These are phyloP conservation scores for Clarias macrocephalus DNA, from an alignment of 2,113 vertebrate genomes.

Conservation along the genomic window DNA sequence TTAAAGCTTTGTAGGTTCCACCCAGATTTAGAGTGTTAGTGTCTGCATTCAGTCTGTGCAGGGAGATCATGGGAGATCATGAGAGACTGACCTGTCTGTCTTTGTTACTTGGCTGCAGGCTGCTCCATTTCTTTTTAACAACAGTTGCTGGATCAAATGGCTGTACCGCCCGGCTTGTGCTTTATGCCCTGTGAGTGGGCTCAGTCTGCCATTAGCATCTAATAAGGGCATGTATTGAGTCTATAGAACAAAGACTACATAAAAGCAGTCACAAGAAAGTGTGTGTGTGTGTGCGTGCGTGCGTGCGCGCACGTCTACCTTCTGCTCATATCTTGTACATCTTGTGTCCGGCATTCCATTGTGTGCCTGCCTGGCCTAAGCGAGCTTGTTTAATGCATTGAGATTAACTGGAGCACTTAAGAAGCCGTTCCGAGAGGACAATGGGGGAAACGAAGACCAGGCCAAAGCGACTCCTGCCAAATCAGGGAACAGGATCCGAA, in stretches of 20 bases:
- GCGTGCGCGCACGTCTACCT: slow-evolving; percentile 9
- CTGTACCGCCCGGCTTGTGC: neutral
- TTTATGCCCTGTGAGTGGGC: slow-evolving; percentile 24
- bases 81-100: slow-evolving; percentile 16
- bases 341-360: slow-evolving; percentile 42
- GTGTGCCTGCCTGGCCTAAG: slow-evolving; percentile 29
- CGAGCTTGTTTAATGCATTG: slow-evolving; percentile 36
- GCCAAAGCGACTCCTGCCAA: slow-evolving; percentile 33
- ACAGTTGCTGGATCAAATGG: slow-evolving; percentile 32
- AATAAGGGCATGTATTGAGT: slow-evolving; percentile 33
- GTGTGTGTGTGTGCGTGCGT: slow-evolving; percentile 1
- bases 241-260: slow-evolving; percentile 23
- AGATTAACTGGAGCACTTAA: slow-evolving; percentile 40
- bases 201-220: slow-evolving; percentile 27
- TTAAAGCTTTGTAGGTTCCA: neutral
- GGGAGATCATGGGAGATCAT: slow-evolving; percentile 9
- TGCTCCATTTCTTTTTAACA: slow-evolving; percentile 25
- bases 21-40: neutral
- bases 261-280: slow-evolving; percentile 2
- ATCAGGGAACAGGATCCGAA: slow-evolving; percentile 42
- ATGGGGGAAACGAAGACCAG: slow-evolving; percentile 39
- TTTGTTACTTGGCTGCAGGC: slow-evolving; percentile 24
- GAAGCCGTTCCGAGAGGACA: slow-evolving; percentile 31
- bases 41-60: neutral
- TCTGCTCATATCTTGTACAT: slow-evolving; percentile 44